Conservation (phyloP, 53 echinoderm and acorn worm genomes). For the Actinopyga echinites region DNA sequence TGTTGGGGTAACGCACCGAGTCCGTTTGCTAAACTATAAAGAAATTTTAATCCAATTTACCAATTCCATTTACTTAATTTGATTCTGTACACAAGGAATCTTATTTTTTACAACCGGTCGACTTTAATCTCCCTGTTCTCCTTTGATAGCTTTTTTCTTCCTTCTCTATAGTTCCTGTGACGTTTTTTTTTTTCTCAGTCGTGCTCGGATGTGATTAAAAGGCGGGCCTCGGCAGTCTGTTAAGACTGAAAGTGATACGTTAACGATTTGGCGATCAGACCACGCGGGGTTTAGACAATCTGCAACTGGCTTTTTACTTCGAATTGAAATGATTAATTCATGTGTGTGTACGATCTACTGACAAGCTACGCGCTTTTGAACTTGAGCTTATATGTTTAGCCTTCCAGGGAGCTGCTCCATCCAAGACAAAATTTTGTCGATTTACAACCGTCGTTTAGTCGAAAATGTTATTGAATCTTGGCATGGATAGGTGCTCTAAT, state of each 20-base stretch:
- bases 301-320: slow-evolving; percentile 15
- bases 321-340: slow-evolving; percentile 34
- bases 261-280: slow-evolving; percentile 43
- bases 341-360: slow-evolving; percentile 24
- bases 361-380: slow-evolving; percentile 38
- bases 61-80: slow-evolving; percentile 42
- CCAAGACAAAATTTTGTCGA: slow-evolving; percentile 22
- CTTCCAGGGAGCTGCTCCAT: slow-evolving; percentile 13
- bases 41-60: slow-evolving; percentile 47
- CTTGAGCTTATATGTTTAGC: slow-evolving; percentile 27
- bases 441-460: slow-evolving; percentile 44
- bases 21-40: slow-evolving; percentile 21
- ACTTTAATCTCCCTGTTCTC: slow-evolving; percentile 3
- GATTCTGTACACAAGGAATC: slow-evolving; percentile 29
- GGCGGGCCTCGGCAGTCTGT: slow-evolving; percentile 25
- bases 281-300: slow-evolving; percentile 31
- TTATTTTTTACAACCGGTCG: slow-evolving; percentile 30
- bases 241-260: slow-evolving; percentile 28
- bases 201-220: slow-evolving; percentile 37
- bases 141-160: slow-evolving; percentile 3
- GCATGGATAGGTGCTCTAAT: slow-evolving; percentile 42
- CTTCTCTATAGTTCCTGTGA: background rate
- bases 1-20: background rate
- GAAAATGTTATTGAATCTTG: slow-evolving; percentile 48
- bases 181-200: background rate